Conservation (phyloP, 2,113 vertebrate genomes). For the Psephotus haematonotus region DNA sequence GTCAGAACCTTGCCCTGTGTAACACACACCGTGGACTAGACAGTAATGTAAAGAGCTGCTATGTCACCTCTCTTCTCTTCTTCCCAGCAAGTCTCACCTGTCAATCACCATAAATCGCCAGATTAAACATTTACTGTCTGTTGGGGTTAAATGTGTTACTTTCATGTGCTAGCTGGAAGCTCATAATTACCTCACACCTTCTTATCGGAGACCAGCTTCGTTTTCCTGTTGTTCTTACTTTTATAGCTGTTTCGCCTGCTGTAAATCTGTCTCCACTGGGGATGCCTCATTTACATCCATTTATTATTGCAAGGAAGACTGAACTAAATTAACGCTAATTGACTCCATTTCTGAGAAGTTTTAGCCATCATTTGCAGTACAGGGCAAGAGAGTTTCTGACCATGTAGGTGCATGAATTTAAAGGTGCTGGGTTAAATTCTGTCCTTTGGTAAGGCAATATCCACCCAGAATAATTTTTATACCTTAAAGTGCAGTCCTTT, state of each 20-base stretch:
- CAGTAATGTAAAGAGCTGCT: not conserved
- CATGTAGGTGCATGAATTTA: not conserved
- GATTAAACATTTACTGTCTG: constrained; percentile 24
- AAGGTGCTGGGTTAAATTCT: not conserved
- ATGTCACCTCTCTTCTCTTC: not conserved
- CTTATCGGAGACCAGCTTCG: constrained; percentile 41
- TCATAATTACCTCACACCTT: constrained; percentile 58
- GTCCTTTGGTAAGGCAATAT: not conserved
- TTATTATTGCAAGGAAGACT: constrained; percentile 50
- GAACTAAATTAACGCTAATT: constrained; percentile 51
- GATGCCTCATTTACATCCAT: constrained; percentile 49
- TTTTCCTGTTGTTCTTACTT: constrained; percentile 63
- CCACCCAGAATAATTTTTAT: not conserved
- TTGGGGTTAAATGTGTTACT: constrained; percentile 34
- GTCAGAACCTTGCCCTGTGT: not conserved
- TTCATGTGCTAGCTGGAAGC: constrained; percentile 8
- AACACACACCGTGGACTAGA: not conserved
- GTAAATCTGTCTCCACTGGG: constrained; percentile 54
- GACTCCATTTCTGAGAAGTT: constrained; percentile 18
- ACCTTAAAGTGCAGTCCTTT: not conserved
- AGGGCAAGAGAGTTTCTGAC: not conserved
- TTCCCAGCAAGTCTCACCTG: constrained; percentile 20
- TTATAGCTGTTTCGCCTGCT: constrained; percentile 34
- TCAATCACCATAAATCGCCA: constrained; percentile 48
- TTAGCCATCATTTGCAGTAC: not conserved